phyloP scores from a whole-genome alignment of 2,888 invertebrate genomes.

The Pseudococcus viburni region DNA sequence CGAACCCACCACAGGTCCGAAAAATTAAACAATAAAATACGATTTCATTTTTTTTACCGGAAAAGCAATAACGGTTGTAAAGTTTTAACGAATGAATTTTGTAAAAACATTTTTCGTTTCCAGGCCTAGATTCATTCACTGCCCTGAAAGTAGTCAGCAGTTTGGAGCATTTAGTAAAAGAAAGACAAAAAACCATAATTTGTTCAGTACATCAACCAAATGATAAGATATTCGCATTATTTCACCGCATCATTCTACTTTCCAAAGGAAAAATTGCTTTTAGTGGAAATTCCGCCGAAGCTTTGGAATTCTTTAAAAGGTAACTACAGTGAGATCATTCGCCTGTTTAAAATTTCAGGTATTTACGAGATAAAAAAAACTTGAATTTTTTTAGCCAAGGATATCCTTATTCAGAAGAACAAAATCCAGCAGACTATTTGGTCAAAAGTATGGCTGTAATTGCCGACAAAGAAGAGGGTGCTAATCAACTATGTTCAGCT shows the following conservation, averaged over 20 bases:
- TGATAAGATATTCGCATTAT: slow-evolving; percentile 65
- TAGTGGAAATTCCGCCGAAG: slow-evolving; percentile 80
- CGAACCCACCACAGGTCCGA: slow-evolving; percentile 90
- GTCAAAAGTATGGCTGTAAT: slow-evolving; percentile 54
- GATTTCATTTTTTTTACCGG: too few relatives aligned
- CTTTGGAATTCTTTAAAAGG: slow-evolving; percentile 81
- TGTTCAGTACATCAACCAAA: slow-evolving; percentile 68
- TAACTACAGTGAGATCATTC: slow-evolving; percentile 71
- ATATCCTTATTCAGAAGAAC: slow-evolving; percentile 10
- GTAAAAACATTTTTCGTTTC: too few relatives aligned
- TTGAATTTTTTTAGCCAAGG: slow-evolving; percentile 52
- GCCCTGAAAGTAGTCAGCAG: slow-evolving; percentile 86
- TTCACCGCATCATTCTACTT: slow-evolving; percentile 66
- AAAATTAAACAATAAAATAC: neutral
- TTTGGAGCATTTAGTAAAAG: slow-evolving; percentile 79
- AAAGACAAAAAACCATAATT: slow-evolving; percentile 66
- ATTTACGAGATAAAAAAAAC: neutral
- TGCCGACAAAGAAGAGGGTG: neutral
- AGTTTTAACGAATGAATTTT: too few relatives aligned
- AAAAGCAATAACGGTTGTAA: too few relatives aligned
- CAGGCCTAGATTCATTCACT: slow-evolving; percentile 85
- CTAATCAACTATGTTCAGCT: slow-evolving; percentile 52
- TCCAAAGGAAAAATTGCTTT: slow-evolving; percentile 77
- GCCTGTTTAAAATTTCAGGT: neutral
- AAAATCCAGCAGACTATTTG: slow-evolving; percentile 57